phyloP scores from a whole-genome alignment of 1,140 invertebrate species.

The Macrobrachium nipponense region DNA sequence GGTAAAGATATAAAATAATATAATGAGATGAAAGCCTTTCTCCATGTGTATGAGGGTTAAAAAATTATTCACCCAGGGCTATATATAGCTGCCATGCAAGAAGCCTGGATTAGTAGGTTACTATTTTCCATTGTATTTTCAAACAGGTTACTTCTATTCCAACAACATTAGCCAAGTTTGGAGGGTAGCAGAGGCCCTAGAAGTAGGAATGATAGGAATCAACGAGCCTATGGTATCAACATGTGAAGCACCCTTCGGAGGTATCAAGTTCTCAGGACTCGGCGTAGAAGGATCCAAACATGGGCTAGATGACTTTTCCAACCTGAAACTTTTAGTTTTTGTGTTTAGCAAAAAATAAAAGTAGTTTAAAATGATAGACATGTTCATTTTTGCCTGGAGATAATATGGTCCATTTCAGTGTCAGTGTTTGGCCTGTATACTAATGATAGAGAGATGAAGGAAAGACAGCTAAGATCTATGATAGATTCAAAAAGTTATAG shows the following conservation, averaged over 20 bases:
- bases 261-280: slow-evolving; percentile 95
- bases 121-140: neutral
- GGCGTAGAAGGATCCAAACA: slow-evolving; percentile 95
- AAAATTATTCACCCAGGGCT: neutral
- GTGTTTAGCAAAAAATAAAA: slow-evolving; percentile 18
- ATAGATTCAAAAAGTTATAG: neutral
- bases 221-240: slow-evolving; percentile 95
- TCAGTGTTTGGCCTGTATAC: no score
- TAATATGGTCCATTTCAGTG: neutral
- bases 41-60: no score
- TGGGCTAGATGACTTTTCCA: slow-evolving; percentile 93
- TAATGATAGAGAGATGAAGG: neutral
- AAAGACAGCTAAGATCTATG: neutral
- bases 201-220: slow-evolving; percentile 87
- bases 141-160: slow-evolving; percentile 90
- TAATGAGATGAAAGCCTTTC: no score
- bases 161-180: slow-evolving; percentile 90
- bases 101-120: neutral
- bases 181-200: slow-evolving; percentile 85
- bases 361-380: neutral
- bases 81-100: no score
- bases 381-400: neutral
- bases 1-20: no score
- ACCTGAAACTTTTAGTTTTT: slow-evolving; percentile 93
- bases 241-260: slow-evolving; percentile 87